A percentile compares a stretch with the other conserved stretches of the same genome.
Evolutionary conservation across 2,888 invertebrate species (phyloP).

Genomic region (Phengaris alcon): DNA sequence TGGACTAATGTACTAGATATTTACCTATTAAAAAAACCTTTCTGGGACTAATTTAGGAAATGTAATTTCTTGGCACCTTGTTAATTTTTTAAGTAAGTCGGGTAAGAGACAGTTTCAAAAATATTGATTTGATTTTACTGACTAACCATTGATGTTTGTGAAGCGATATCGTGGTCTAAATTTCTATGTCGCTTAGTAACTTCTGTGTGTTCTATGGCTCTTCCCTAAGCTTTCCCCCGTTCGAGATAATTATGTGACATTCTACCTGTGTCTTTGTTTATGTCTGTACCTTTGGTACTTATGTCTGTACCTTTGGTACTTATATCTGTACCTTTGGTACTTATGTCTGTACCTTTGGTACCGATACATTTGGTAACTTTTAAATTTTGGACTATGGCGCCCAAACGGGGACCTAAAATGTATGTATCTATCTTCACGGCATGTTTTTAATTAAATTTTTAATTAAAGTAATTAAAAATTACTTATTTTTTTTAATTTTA

Average conservation of each 20-base stretch:
- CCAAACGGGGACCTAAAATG: slow-evolving; percentile 16
- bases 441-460: slow-evolving; percentile 52
- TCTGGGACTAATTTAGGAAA: too few relatives aligned
- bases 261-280: not conserved
- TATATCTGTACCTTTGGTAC: not conserved
- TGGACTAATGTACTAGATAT: not conserved
- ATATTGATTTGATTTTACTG: slow-evolving; percentile 24
- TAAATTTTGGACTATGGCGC: slow-evolving; percentile 18
- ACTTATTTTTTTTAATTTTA: slow-evolving; percentile 58
- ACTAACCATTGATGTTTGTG: slow-evolving; percentile 22
- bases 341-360: not conserved
- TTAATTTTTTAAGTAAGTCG: not conserved
- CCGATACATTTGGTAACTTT: not conserved
- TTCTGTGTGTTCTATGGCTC: slow-evolving; percentile 57
- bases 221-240: slow-evolving; percentile 45
- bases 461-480: too few relatives aligned
- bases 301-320: not conserved
- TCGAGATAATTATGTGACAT: slow-evolving; percentile 2
- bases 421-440: slow-evolving; percentile 43
- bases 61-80: too few relatives aligned
- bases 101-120: slow-evolving; percentile 25
- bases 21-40: too few relatives aligned
- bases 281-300: not conserved
- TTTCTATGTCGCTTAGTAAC: slow-evolving; percentile 53
- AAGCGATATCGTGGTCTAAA: slow-evolving; percentile 27